Percentiles rank a stretch among this genome's conserved stretches.
These are phyloP conservation scores for Apodemia duryi DNA, from an alignment of 2,888 invertebrate genomes.

Conservation along the genomic window DNA sequence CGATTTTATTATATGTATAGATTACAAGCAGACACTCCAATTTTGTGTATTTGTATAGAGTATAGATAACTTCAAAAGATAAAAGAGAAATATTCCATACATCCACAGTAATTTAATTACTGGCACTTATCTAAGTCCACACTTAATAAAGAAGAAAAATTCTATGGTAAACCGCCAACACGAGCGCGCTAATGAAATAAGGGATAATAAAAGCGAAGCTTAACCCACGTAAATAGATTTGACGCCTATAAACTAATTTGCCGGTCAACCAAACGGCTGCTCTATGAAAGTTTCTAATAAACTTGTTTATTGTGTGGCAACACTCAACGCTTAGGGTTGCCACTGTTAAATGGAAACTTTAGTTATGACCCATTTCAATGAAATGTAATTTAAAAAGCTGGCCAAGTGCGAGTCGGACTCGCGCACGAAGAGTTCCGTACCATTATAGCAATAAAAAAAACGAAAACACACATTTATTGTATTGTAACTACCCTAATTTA, in stretches of 20 bases:
- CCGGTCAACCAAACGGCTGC: conserved; percentile 21
- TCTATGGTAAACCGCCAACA: conserved; percentile 18
- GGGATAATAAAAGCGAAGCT: conserved; percentile 27
- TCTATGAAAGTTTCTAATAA: conserved; percentile 19
- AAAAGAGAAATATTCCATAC: neutral
- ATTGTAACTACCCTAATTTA: too few species aligned
- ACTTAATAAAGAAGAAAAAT: conserved; percentile 16
- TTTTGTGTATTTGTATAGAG: too few species aligned
- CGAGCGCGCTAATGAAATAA: conserved; percentile 28
- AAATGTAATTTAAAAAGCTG: too few species aligned
- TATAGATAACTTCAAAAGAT: conserved; percentile 1
- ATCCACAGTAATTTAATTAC: conserved; percentile 4
- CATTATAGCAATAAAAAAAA: too few species aligned
- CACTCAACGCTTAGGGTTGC: conserved; percentile 11
- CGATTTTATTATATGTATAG: too few species aligned
- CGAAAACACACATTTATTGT: too few species aligned
- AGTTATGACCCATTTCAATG: neutral
- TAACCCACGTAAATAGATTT: conserved; percentile 25
- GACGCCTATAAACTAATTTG: conserved; percentile 28
- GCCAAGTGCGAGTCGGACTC: too few species aligned
- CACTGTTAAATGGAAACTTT: neutral
- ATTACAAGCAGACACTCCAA: too few species aligned
- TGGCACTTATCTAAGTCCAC: conserved; percentile 2
- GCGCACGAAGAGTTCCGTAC: too few species aligned
- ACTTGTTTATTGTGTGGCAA: conserved; percentile 17